Base-by-base conservation (phyloP, 2,113 vertebrate species). In the Sclerurus mexicanus region DNA sequence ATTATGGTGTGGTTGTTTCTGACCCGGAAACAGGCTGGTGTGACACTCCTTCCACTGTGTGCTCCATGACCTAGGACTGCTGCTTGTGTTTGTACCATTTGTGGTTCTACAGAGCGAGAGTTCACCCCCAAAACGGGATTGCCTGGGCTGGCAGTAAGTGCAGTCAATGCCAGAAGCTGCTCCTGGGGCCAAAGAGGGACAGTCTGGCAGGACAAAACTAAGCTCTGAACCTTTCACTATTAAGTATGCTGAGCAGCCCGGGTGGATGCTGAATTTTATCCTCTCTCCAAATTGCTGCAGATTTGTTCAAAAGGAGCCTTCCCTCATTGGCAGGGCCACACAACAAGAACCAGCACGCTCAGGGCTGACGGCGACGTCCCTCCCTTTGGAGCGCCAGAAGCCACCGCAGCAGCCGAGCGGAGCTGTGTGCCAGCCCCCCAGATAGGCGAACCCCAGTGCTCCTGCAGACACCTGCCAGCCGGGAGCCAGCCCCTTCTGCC, bases 401-500 rank as follows among this genome's bases (percentile, higher is more conserved):
- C 88, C 73, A 22, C 27, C 3, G 1, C 44, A 28, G 42, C 85
- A 93, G 94, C 93, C 96, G 53, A 50, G 92, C 23, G 0, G 72
- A 59, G 77, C 88, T 50, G 39, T 13, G 71, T 96, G 95, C 87
- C 96, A 96, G 91, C 63, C 86, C 17, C 46, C 10, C 25, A 67
- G 94, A 95, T 77, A 87, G 85, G 85, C 33, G 56, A 87, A 72
- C 47, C 3, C 12, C 58, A 63, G 37, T 12, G 40, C 62, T 96
- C 87, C 89, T 90, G 91, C 71, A 93, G 93, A 79, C 95, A 97
- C 93, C 96, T 96, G 96, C 97, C 96, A 97, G n/a, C 93, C 49
- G 2, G 49, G 85, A 94, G 80, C 92, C 83, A 75, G 68, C 85
- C 87, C 75, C 75, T 87, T 19, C 89, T 92, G 86, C 90, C 87